A percentile compares a stretch with the other conserved stretches of the same genome.
Evolutionary conservation across 2,113 vertebrate species (phyloP).

Genomic region (Neotoma lepida): DNA sequence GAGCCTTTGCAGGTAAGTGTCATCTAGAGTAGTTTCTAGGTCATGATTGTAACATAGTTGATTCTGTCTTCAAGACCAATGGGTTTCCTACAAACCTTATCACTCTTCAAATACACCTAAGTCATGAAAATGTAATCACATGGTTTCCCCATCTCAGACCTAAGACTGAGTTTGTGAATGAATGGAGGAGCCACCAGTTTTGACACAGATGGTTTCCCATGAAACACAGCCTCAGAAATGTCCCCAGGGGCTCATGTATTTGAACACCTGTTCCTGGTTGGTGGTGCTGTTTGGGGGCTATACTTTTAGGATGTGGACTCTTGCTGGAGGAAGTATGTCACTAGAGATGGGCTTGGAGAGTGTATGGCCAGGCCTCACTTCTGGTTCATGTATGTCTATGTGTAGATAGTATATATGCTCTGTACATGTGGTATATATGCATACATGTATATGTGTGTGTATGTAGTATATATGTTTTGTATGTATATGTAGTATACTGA

Average conservation of each 20-base stretch:
- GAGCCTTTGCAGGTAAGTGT: not conserved
- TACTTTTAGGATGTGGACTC: not conserved
- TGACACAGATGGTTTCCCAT: no score
- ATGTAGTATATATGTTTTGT: not conserved
- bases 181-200: accelerated
- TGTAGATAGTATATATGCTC: not conserved
- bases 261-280: not conserved
- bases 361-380: no score
- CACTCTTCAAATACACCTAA: not conserved
- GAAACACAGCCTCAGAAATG: accelerated
- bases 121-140: accelerated
- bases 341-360: not conserved
- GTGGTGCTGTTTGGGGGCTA: not conserved
- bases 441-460: not conserved
- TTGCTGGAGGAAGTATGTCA: not conserved
- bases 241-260: accelerated
- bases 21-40: not conserved
- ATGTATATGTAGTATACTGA: not conserved
- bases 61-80: not conserved
- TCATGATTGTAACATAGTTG: not conserved
- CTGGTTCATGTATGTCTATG: not conserved
- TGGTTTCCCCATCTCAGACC: no score
- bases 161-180: not conserved
- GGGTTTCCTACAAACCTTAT: not conserved
- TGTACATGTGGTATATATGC: not conserved